Base-by-base conservation (phyloP, 2,113 vertebrate genomes). In the Ondatra zibethicus region DNA sequence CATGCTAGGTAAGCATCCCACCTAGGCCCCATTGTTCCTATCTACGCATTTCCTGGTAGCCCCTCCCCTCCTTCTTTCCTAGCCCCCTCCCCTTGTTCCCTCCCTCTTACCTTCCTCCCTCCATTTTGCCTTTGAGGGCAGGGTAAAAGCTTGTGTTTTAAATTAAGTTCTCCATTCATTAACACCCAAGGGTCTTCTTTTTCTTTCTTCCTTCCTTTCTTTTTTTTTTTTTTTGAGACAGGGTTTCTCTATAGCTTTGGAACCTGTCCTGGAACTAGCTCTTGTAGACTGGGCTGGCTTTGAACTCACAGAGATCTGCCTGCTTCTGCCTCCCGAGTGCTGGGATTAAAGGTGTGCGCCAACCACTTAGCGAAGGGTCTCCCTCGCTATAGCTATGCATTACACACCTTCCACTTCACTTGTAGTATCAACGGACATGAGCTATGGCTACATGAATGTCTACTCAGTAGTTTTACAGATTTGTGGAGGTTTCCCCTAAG, bases 391-490 rank as follows among this genome's bases (percentile, higher is more conserved):
- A 33, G 14, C 33, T 65, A 12, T 65, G 27, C 63, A 65, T 31
- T 65, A 29, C 9, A 65, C 3, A 65, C 63, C 27, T 31, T 73
- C 58, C 58, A 21, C 58, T 90, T 82, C 52, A 39, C 12, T 12
- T 36, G 58, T 25, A 66, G 31, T 27, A 77, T 36, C 3, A 6
- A 2, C 23, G 9, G 5, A 29, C 29, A 89, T 50, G 0, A 36
- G 36, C 58, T 58, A 3, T 8, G 39, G 47, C 10, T 58, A 58
- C 58, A 58, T 65, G 50, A 47, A 7, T 27, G 36, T 76, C 72
- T 9, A 6, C 8, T 42, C 72, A 1, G 17, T 8, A 5, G 33
- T 39, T 63, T 36, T 78, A 21, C 19, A 1, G 1, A 1, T 63
- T 16, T 85, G 33, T 73, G 87, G 50, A 39, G 23, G n/a, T 58